Evolutionary conservation across 2,113 vertebrate genomes (phyloP).

Genomic region (Theristicus caerulescens): DNA sequence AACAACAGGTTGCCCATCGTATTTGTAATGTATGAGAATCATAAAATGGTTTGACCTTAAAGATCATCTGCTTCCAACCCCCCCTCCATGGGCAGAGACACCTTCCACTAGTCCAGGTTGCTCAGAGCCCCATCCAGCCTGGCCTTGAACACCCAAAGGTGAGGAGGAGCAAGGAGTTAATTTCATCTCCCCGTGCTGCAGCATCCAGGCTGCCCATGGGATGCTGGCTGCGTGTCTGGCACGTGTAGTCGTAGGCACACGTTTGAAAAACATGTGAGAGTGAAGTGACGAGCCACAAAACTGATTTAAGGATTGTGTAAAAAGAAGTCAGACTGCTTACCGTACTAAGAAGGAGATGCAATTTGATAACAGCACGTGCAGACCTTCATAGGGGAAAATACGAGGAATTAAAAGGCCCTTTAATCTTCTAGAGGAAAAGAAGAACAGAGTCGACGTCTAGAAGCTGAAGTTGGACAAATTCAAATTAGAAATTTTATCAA

Average conservation of each 20-base stretch:
- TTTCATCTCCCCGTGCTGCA: not conserved
- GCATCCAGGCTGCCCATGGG: not conserved
- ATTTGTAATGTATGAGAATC: rapidly evolving
- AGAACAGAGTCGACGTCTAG: not conserved
- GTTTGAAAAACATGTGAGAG: not conserved
- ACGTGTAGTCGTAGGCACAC: rapidly evolving
- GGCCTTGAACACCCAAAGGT: too few relatives aligned
- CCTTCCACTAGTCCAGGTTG: too few relatives aligned
- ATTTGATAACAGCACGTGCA: not conserved
- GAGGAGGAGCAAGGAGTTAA: not conserved
- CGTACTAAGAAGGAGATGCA: not conserved
- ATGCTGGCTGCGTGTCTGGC: too few relatives aligned
- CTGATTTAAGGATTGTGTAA: not conserved
- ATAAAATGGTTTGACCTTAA: too few relatives aligned
- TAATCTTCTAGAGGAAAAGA: not conserved
- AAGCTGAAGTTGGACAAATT: not conserved
- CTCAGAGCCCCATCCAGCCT: too few relatives aligned
- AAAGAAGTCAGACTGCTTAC: not conserved
- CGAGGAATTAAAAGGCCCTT: not conserved
- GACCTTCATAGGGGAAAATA: not conserved
- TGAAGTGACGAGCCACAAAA: not conserved
- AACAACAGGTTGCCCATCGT: not conserved
- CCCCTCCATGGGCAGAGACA: too few relatives aligned
- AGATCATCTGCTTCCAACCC: too few relatives aligned
- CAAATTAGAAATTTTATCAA: not conserved